These are phyloP conservation scores for Ceyx cyanopectus DNA, from an alignment of 2,113 vertebrate species.

Conservation along the genomic window DNA sequence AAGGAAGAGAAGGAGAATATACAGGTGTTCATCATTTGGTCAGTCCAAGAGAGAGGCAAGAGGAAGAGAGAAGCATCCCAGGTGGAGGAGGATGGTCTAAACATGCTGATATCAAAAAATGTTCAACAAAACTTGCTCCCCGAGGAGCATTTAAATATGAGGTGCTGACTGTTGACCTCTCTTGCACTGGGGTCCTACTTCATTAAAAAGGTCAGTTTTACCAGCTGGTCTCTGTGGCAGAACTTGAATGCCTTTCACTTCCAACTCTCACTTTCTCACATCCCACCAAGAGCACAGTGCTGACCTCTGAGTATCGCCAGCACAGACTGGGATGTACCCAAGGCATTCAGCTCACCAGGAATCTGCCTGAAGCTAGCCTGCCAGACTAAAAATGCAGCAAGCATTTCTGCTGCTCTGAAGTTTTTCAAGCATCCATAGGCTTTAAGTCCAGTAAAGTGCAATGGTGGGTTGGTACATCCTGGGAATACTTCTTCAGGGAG, in stretches of 20 bases:
- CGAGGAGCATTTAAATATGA: fast-evolving
- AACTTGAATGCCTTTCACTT: background rate
- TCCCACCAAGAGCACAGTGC: fast-evolving
- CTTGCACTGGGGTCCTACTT: background rate
- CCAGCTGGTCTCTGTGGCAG: fast-evolving
- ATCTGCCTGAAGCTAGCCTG: background rate
- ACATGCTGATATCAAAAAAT: background rate
- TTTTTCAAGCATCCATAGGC: background rate
- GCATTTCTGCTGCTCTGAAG: background rate
- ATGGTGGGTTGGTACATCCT: fast-evolving
- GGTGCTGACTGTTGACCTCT: background rate
- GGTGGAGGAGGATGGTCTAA: background rate
- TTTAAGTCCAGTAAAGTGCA: background rate
- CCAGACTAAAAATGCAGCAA: background rate
- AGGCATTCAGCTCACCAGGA: fast-evolving
- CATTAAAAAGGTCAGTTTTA: background rate
- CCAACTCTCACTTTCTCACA: background rate
- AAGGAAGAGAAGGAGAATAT: background rate
- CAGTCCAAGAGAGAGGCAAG: background rate
- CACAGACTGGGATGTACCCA: background rate
- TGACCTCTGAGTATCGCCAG: background rate
- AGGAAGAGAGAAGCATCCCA: background rate
- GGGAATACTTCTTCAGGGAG: background rate
- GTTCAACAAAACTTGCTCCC: background rate
- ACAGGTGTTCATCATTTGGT: background rate